A percentile compares a stretch with the other conserved stretches of the same genome.
These are phyloP conservation scores for Sylvietta virens DNA, from an alignment of 2,113 vertebrate species.

Conservation along the genomic window DNA sequence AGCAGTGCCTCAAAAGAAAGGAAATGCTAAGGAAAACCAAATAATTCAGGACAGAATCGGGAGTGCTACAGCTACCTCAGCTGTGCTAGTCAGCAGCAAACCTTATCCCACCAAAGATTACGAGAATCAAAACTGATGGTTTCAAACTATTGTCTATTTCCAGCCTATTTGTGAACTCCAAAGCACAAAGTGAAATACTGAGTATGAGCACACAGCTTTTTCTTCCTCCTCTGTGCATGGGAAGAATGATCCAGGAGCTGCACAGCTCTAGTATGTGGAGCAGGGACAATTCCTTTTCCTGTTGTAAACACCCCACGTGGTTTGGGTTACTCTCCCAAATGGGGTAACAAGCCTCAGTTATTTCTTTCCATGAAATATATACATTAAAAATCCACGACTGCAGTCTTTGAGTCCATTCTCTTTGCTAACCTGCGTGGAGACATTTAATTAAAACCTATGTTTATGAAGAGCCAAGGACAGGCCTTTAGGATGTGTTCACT, in stretches of 20 bases:
- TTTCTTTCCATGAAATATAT: background rate
- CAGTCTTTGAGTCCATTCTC: background rate
- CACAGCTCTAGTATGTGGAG: background rate
- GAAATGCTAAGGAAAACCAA: background rate
- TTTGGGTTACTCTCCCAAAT: background rate
- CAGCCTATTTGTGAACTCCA: background rate
- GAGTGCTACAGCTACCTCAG: background rate
- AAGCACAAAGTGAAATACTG: background rate
- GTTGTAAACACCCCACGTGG: accelerated
- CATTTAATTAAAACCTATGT: background rate
- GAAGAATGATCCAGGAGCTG: background rate
- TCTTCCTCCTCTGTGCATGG: background rate
- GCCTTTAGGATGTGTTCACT: background rate
- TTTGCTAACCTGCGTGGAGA: accelerated
- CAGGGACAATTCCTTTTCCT: background rate
- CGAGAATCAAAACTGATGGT: background rate
- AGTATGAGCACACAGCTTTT: background rate
- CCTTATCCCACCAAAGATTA: too few species aligned
- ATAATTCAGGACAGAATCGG: background rate
- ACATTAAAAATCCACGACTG: background rate
- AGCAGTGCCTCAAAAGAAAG: background rate
- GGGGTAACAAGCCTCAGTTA: background rate
- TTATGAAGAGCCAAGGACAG: background rate
- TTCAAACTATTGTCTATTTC: background rate
- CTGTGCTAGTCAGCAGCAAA: background rate